Evolutionary conservation across 2,888 invertebrate species (phyloP), one percentile per base, ranked within the genome.

Genomic region (Drosophila paranaensis): DNA sequence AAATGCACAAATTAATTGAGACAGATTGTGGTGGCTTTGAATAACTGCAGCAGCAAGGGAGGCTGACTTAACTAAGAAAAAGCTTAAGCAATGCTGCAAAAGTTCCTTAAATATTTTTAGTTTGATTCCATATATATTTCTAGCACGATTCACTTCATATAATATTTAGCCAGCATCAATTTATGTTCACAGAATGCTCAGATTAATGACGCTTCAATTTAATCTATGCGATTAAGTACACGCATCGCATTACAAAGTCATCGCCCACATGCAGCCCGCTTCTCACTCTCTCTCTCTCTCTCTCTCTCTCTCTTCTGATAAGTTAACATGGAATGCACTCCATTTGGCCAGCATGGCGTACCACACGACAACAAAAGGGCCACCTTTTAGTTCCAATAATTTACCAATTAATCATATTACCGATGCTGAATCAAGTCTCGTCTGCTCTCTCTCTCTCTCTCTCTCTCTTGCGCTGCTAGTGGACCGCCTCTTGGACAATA

Each of bases 331-430:
- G 58, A 74, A 45, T 64, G 74, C 60, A 67, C 57, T 79, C 66
- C 54, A 42, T 64, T 63, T 60, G 65, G 61, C 58, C 61, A 58
- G 63, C 39, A 58, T 51, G 45, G 39, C 58, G 42, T 51, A 58
- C 56, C 73, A 60, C 73, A 60, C 67, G 68, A 69, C 68, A 70
- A 87, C 84, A 88, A 85, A 79, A 51, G 64, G 88, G 88, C 88
- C 83, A 83, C 84, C 84, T 85, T 74, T 82, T 78, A 84, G 84
- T 82, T 86, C 74, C 87, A 90, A 90, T 91, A 91, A 91, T 89
- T 91, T 86, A 82, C 76, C 88, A 90, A 91, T 91, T 90, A 91
- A 91, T 91, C 91, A 91, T 90, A 84, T 90, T 86, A 79, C 78
- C 76, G 74, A 76, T 70, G 77, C 67, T 50, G 68, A 68, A 63